phyloP scores from a whole-genome alignment of 1,140 invertebrate genomes.

The Apolygus lucorum region DNA sequence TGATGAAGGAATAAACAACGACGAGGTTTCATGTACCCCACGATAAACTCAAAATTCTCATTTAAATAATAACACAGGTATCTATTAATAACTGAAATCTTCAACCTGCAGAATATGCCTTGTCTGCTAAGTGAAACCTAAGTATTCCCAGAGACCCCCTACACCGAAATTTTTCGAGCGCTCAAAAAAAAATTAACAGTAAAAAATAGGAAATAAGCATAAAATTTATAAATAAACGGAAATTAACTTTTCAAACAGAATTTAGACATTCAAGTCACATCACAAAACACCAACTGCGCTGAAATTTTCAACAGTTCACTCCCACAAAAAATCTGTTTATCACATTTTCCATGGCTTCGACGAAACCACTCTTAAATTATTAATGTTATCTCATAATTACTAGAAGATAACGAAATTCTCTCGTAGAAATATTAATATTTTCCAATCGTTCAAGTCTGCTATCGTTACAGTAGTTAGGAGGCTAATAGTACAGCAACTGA shows the following conservation, averaged over 20 bases:
- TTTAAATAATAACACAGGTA: not conserved
- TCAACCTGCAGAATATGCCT: slow-evolving; percentile 1
- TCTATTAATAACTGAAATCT: not conserved
- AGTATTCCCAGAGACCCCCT: not conserved
- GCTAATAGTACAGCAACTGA: too few relatives aligned
- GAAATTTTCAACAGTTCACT: not conserved
- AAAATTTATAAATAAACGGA: not conserved
- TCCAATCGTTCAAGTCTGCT: too few relatives aligned
- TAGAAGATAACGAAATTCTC: too few relatives aligned
- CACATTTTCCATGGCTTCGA: not conserved
- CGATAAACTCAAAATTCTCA: not conserved
- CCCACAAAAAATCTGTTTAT: not conserved
- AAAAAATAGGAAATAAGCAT: not conserved
- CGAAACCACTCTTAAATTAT: too few relatives aligned
- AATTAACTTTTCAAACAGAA: not conserved
- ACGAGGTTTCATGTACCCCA: not conserved
- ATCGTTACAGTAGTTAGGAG: too few relatives aligned
- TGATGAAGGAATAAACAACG: not conserved
- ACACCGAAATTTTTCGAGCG: not conserved
- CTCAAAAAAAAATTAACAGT: not conserved
- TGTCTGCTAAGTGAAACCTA: slow-evolving; percentile 17
- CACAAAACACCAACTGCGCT: not conserved
- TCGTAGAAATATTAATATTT: too few relatives aligned
- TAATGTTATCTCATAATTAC: too few relatives aligned
- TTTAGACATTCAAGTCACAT: too few relatives aligned